Conservation (phyloP, 2,888 invertebrate species). For the Eumacrocentrus americanus region DNA sequence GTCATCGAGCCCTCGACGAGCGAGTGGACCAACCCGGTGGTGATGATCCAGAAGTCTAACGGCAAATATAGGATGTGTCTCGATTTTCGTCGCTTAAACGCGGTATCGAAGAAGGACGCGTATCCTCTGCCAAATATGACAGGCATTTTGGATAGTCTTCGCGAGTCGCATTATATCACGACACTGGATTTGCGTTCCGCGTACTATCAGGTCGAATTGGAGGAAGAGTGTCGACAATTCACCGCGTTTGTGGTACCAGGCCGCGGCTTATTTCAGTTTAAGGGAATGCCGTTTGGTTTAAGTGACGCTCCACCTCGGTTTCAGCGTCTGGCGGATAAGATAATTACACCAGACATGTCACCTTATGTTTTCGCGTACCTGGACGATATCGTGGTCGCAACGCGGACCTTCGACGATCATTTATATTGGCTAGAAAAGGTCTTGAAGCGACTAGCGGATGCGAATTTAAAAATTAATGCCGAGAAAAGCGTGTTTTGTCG, state of each 20-base stretch:
- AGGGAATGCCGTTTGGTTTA: conserved; percentile 45
- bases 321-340: conserved; percentile 24
- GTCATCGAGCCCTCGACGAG: conserved; percentile 37
- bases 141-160: conserved; percentile 42
- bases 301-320: conserved; percentile 44
- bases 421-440: conserved; percentile 30
- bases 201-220: conserved; percentile 45
- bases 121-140: conserved; percentile 42
- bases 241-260: conserved; percentile 48
- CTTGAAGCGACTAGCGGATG: conserved; percentile 33
- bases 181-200: conserved; percentile 45
- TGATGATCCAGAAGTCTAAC: conserved; percentile 43
- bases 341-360: background rate
- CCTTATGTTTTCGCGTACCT: background rate
- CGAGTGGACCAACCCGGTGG: conserved; percentile 44
- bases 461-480: conserved; percentile 35
- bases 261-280: conserved; percentile 45
- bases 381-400: background rate
- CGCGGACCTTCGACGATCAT: background rate
- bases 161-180: conserved; percentile 43
- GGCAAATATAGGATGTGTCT: conserved; percentile 44
- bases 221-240: conserved; percentile 32
- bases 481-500: conserved; percentile 43
- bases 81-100: conserved; percentile 42
- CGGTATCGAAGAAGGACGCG: conserved; percentile 38